Conservation (phyloP, 2,797 vertebrate species). For the Anguilla megastoma region DNA sequence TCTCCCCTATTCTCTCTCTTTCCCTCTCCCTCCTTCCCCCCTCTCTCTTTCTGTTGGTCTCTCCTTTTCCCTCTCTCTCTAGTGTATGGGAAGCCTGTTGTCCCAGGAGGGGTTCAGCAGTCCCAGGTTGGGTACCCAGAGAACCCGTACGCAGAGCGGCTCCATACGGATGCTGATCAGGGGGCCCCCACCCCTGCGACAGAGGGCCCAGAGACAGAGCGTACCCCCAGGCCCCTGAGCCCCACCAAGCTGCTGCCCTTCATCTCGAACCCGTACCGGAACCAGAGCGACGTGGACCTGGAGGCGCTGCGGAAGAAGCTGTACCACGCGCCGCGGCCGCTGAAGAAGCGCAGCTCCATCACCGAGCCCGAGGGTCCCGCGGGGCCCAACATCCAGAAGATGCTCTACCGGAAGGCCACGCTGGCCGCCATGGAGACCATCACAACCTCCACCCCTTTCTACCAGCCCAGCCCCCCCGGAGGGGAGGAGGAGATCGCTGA, state of each 20-base stretch:
- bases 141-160: constrained; percentile 76
- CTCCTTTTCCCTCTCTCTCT: constrained; percentile 3
- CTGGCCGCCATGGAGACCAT: constrained; percentile 92
- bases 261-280: constrained; percentile 91
- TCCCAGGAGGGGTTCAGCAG: constrained; percentile 62
- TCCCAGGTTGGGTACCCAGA: constrained; percentile 60
- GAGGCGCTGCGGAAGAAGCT: constrained; percentile 92
- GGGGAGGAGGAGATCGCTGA: constrained; percentile 60
- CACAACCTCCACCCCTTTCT: constrained; percentile 66
- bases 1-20: neutral
- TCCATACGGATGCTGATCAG: constrained; percentile 60
- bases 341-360: constrained; percentile 98
- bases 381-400: constrained; percentile 96
- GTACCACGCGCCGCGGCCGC: constrained; percentile 86
- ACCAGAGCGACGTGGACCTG: constrained; percentile 92
- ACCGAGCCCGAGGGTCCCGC: constrained; percentile 93
- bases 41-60: constrained; percentile 13
- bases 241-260: constrained; percentile 96
- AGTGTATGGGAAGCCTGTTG: constrained; percentile 95
- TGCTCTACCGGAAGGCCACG: constrained; percentile 95
- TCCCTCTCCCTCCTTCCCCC: neutral
- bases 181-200: constrained; percentile 53
- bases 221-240: constrained; percentile 91
- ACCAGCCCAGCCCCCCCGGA: constrained; percentile 62
- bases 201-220: constrained; percentile 77